Conservation (phyloP, 2,113 vertebrate species). For the Crypturellus undulatus region DNA sequence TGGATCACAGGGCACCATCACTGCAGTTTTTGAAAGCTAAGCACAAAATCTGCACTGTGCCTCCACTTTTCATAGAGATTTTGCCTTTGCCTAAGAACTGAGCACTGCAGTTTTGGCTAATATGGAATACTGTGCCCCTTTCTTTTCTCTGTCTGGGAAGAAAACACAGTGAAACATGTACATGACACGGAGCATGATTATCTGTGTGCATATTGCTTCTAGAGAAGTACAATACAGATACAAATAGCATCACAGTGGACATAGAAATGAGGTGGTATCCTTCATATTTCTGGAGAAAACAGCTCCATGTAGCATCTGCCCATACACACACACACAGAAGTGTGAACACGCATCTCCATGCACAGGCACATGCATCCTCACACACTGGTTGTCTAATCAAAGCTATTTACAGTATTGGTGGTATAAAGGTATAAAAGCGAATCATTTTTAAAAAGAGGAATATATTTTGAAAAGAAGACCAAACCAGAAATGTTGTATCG, state of each 20-base stretch:
- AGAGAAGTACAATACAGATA: background rate
- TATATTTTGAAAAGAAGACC: background rate
- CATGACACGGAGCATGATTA: background rate
- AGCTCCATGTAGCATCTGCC: background rate
- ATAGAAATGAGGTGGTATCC: background rate
- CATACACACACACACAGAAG: background rate
- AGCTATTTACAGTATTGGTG: background rate
- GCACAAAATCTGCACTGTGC: background rate
- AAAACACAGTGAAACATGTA: background rate
- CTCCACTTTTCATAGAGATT: background rate
- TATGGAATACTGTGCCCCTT: background rate
- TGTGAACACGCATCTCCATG: background rate
- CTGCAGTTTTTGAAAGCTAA: background rate
- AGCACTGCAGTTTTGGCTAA: background rate
- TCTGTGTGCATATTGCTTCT: background rate
- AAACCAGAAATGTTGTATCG: background rate
- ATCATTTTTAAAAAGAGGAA: background rate
- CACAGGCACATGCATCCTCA: background rate
- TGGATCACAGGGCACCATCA: background rate
- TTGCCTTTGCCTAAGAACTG: background rate
- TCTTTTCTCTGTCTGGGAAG: background rate
- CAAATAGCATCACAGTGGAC: background rate
- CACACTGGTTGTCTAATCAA: rapidly evolving
- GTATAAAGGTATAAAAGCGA: background rate
- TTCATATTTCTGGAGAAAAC: background rate